A percentile compares a stretch with the other conserved stretches of the same genome.
Evolutionary conservation across 2,797 vertebrate species (phyloP).

Genomic region (Astyanax mexicanus): DNA sequence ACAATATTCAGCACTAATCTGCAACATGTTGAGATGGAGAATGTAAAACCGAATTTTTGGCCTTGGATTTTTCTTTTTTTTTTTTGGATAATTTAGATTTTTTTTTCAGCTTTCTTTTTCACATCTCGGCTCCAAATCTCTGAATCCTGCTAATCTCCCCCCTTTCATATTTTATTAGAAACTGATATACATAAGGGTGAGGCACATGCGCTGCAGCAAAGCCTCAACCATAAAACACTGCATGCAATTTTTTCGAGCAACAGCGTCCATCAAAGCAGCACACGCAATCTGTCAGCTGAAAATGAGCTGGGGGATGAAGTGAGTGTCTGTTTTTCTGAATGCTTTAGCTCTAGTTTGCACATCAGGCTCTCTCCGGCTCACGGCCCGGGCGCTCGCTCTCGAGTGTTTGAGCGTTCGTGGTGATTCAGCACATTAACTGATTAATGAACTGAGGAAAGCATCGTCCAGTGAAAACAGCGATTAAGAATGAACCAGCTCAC

Average conservation of each 20-base stretch:
- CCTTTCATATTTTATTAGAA: neutral
- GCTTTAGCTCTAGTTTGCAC: slow-evolving; percentile 29
- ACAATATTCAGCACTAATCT: neutral
- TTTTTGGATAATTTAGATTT: too few species aligned
- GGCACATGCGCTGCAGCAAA: too few species aligned
- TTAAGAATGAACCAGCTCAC: slow-evolving; percentile 60
- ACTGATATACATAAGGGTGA: neutral
- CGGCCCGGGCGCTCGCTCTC: slow-evolving; percentile 60
- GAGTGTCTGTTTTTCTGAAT: neutral
- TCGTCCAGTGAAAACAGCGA: slow-evolving; percentile 61
- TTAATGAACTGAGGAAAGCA: slow-evolving; percentile 60
- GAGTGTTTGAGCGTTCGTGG: slow-evolving; percentile 64
- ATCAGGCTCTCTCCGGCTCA: slow-evolving; percentile 42
- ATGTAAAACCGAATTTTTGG: neutral
- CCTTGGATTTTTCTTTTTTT: neutral
- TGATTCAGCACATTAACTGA: slow-evolving; percentile 70
- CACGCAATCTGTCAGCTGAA: slow-evolving; percentile 22
- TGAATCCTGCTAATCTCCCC: neutral
- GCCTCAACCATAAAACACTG: neutral
- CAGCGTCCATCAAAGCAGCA: slow-evolving; percentile 8
- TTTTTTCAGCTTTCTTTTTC: neutral
- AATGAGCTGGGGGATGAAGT: slow-evolving; percentile 27
- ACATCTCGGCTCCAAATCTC: neutral
- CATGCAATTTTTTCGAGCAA: slow-evolving; percentile 4
- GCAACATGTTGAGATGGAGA: neutral